Conservation (phyloP, 2,888 invertebrate genomes). For the Andrena minutula region DNA sequence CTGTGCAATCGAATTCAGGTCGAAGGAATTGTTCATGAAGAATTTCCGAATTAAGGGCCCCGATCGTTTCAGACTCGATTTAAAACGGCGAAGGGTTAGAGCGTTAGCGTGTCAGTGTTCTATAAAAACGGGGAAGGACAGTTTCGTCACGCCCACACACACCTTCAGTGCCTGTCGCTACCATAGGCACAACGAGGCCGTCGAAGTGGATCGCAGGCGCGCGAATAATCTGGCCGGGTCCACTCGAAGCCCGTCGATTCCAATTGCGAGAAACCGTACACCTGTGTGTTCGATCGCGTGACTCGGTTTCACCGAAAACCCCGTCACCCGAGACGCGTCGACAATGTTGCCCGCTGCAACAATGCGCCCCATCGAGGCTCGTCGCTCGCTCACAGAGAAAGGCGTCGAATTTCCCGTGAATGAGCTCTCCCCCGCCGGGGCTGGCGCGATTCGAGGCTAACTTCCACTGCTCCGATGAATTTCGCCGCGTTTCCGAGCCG, state of each 20-base stretch:
- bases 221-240: slow-evolving; percentile 53
- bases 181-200: slow-evolving; percentile 20
- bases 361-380: slow-evolving; percentile 23
- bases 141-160: not conserved
- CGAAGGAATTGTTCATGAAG: not conserved
- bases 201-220: slow-evolving; percentile 41
- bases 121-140: not conserved
- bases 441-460: not conserved
- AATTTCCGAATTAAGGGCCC: not conserved
- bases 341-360: slow-evolving; percentile 62
- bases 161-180: not conserved
- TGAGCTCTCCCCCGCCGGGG: not conserved
- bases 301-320: slow-evolving; percentile 28
- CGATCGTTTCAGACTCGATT: no score
- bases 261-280: slow-evolving; percentile 72
- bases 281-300: slow-evolving; percentile 47
- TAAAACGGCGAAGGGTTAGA: not conserved
- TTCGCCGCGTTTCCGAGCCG: not conserved
- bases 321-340: slow-evolving; percentile 61
- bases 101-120: not conserved
- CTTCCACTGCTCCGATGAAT: not conserved
- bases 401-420: slow-evolving; percentile 31
- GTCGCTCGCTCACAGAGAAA: not conserved
- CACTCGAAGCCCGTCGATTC: slow-evolving; percentile 64
- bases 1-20: no score